Evolutionary conservation across 2,888 invertebrate species (phyloP).

Genomic region (Tetranychus truncatus): DNA sequence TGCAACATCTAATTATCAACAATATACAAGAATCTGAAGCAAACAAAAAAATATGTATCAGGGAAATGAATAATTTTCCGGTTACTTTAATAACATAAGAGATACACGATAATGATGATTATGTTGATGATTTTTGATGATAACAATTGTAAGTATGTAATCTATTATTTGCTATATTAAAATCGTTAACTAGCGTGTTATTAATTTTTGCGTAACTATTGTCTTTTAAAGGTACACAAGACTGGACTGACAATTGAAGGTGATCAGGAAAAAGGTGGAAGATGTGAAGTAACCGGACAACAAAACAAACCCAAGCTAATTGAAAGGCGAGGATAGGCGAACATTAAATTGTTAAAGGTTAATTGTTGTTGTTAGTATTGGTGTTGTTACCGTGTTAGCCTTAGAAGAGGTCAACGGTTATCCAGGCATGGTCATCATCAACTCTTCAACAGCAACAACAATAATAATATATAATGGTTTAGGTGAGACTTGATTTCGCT

Average conservation of each 20-base stretch:
- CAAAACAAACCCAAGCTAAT: no score
- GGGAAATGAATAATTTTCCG: neutral
- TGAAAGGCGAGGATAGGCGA: no score
- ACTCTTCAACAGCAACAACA: no score
- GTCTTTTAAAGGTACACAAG: no score
- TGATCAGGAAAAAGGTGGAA: no score
- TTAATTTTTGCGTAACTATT: no score
- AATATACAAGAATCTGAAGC: neutral
- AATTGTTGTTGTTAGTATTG: neutral
- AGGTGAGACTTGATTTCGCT: neutral
- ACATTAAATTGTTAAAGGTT: neutral
- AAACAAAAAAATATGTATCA: neutral
- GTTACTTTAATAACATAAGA: neutral
- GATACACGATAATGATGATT: neutral
- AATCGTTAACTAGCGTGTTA: no score
- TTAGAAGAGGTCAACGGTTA: neutral
- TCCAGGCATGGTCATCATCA: neutral
- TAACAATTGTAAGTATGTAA: no score
- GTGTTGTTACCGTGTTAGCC: no score
- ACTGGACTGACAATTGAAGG: no score
- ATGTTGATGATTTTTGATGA: neutral
- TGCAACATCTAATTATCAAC: neutral
- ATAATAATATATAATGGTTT: neutral
- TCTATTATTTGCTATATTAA: no score
- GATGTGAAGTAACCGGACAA: no score